phyloP scores from a whole-genome alignment of 37 sponge, comb jelly and placozoan genomes.

The Diacarnus erythraeanus region DNA sequence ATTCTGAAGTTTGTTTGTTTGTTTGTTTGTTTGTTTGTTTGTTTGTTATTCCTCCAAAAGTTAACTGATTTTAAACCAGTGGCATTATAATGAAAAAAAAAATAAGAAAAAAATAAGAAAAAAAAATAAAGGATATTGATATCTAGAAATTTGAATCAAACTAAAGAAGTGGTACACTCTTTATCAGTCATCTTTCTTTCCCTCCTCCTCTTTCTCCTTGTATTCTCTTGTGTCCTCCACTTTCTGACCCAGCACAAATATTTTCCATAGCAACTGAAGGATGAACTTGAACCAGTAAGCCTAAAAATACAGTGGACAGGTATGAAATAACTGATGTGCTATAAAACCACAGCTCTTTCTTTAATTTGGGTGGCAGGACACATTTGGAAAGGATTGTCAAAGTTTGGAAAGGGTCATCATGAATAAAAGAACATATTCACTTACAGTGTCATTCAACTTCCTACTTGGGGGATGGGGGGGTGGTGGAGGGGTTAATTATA shows the following conservation, averaged over 20 bases:
- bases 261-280: constrained; percentile 53
- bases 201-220: not conserved
- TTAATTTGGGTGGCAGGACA: no score
- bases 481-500: not conserved
- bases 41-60: no score
- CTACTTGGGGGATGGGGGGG: no score
- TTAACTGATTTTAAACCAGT: not conserved
- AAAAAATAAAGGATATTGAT: not conserved
- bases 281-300: constrained; percentile 81
- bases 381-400: no score
- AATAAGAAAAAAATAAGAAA: not conserved
- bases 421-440: no score
- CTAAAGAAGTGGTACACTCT: not conserved
- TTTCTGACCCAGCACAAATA: constrained; percentile 33
- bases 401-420: no score
- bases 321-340: no score
- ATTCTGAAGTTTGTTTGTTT: not conserved
- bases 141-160: not conserved
- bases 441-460: no score
- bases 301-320: constrained; percentile 8
- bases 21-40: not conserved
- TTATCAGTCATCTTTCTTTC: not conserved
- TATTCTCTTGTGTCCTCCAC: constrained; percentile 52
- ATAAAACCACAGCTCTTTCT: no score
- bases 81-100: not conserved